phyloP scores from a whole-genome alignment of 1,140 invertebrate species.

The Bactericera cockerelli region DNA sequence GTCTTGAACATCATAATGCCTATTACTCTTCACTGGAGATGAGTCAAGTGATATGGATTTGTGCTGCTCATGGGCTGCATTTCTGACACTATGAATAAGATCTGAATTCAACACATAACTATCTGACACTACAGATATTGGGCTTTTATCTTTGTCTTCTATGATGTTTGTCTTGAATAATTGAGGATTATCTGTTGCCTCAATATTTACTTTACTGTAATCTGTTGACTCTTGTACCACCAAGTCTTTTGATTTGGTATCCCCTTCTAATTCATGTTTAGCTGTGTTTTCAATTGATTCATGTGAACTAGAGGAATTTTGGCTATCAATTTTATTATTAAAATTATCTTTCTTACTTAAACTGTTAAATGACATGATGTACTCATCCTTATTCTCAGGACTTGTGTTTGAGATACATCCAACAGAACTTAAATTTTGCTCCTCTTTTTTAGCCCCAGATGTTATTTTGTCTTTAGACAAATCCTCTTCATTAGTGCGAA shows the following conservation, averaged over 20 bases:
- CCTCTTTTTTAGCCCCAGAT: neutral
- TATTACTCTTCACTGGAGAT: neutral
- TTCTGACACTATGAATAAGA: neutral
- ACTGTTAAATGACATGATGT: no score
- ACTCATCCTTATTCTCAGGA: no score
- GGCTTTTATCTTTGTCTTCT: neutral
- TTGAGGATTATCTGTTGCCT: neutral
- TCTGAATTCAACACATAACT: neutral
- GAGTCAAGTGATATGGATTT: neutral
- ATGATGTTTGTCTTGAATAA: neutral
- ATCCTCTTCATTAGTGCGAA: neutral
- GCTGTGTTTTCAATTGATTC: neutral
- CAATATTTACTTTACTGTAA: neutral
- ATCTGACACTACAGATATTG: neutral
- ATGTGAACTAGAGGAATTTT: no score
- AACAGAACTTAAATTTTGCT: neutral
- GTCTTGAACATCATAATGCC: neutral
- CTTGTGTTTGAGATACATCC: no score
- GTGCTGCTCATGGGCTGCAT: neutral
- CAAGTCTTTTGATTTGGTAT: neutral
- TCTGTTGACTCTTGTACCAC: neutral
- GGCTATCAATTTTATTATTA: no score
- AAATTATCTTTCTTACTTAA: no score
- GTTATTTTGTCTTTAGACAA: neutral
- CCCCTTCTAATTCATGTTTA: neutral